Evolutionary conservation across 1,140 invertebrate species (phyloP).

Genomic region (Chionoecetes opilio): DNA sequence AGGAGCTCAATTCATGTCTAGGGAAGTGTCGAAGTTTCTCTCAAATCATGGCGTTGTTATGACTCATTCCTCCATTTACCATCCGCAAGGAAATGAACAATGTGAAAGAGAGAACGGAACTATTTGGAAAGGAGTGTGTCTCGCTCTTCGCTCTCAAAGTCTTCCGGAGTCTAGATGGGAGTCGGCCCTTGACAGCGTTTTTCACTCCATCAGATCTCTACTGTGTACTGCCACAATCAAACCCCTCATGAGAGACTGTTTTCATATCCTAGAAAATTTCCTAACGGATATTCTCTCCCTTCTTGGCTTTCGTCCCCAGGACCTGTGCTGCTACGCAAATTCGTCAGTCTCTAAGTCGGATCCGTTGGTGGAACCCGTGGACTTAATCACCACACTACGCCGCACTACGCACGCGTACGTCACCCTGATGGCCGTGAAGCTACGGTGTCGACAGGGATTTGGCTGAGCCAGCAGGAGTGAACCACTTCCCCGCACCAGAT

Average conservation of each 20-base stretch:
- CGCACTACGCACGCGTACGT: not conserved
- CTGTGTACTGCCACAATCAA: constrained; percentile 12
- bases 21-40: not conserved
- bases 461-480: too few species aligned
- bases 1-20: not conserved
- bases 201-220: not conserved
- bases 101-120: constrained; percentile 2
- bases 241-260: not conserved
- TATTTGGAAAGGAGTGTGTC: not conserved
- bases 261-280: not conserved
- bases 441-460: not conserved
- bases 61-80: too few species aligned
- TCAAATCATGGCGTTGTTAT: not conserved
- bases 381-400: too few species aligned
- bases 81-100: not conserved
- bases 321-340: not conserved
- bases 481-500: not conserved
- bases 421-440: not conserved
- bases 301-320: not conserved
- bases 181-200: too few species aligned
- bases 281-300: not conserved
- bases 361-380: not conserved
- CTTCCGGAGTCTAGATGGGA: not conserved
- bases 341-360: too few species aligned
- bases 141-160: not conserved